Conservation (phyloP, 1,140 invertebrate genomes). For the Lepidurus packardi region DNA sequence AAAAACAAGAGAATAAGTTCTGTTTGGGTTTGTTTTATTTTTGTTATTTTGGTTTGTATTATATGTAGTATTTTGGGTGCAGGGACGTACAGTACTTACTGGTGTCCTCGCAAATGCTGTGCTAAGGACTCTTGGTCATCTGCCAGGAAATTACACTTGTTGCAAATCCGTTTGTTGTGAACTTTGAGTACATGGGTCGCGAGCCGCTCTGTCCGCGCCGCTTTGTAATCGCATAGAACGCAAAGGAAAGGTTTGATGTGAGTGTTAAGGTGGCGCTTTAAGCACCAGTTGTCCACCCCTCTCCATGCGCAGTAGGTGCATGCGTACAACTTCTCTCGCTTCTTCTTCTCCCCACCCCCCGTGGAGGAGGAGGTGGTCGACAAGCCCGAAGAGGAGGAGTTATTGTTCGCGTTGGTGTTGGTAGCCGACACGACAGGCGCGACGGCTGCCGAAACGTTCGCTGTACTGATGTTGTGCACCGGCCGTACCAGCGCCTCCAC, state of each 20-base stretch:
- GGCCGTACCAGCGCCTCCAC: constrained; percentile 33
- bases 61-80: neutral
- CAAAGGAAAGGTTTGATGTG: constrained; percentile 86
- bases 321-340: constrained; percentile 57
- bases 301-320: constrained; percentile 85
- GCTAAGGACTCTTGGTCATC: constrained; percentile 70
- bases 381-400: constrained; percentile 15
- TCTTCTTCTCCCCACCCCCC: constrained; percentile 42
- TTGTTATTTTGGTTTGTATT: neutral
- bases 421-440: neutral
- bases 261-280: constrained; percentile 84
- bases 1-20: too few relatives aligned
- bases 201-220: constrained; percentile 74
- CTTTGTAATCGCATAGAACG: constrained; percentile 83
- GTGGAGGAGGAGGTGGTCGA: neutral
- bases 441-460: neutral
- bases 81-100: constrained; percentile 43
- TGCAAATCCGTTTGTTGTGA: constrained; percentile 81
- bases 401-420: neutral
- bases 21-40: neutral
- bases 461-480: constrained; percentile 21
- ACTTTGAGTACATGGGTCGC: constrained; percentile 83
- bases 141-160: constrained; percentile 74
- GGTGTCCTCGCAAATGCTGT: constrained; percentile 60
- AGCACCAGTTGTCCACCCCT: constrained; percentile 87